Percentiles rank a stretch among this genome's conserved stretches.
phyloP scores from a whole-genome alignment of 1,140 invertebrate genomes.

The Ceratina japonica region DNA sequence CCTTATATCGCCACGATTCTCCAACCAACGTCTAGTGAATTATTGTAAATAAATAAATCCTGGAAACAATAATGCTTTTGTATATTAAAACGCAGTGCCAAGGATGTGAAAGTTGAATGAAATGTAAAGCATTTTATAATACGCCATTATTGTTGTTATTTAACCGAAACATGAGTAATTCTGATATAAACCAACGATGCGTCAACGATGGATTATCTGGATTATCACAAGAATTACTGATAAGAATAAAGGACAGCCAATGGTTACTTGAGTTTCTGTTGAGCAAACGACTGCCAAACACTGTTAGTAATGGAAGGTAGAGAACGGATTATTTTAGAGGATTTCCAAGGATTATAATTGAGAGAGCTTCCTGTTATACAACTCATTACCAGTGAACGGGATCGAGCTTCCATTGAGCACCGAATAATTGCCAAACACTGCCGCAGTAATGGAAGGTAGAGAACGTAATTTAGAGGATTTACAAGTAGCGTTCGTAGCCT shows the following conservation, averaged over 20 bases:
- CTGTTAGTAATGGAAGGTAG: constrained; percentile 51
- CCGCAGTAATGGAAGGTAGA: constrained; percentile 54
- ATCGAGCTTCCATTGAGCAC: neutral
- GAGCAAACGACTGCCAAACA: neutral
- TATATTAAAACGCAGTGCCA: neutral
- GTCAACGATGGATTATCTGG: neutral
- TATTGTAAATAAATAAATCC: too few relatives aligned
- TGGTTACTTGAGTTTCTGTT: constrained; percentile 18
- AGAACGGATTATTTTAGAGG: constrained; percentile 44
- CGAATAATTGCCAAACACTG: neutral
- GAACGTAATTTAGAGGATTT: constrained; percentile 52
- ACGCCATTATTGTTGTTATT: neutral
- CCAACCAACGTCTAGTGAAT: too few relatives aligned
- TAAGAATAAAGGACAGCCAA: constrained; percentile 2
- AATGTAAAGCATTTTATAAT: neutral
- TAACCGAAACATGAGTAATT: neutral
- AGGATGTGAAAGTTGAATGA: neutral
- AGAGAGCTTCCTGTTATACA: constrained; percentile 59
- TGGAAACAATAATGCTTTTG: too few relatives aligned
- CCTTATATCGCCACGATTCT: too few relatives aligned
- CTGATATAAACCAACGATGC: neutral
- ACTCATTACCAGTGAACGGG: constrained; percentile 45
- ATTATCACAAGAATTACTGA: neutral
- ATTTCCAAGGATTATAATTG: constrained; percentile 60
- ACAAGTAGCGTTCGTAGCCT: constrained; percentile 61